phyloP scores from a whole-genome alignment of 2,113 vertebrate genomes.

The Phalacrocorax pelagicus region DNA sequence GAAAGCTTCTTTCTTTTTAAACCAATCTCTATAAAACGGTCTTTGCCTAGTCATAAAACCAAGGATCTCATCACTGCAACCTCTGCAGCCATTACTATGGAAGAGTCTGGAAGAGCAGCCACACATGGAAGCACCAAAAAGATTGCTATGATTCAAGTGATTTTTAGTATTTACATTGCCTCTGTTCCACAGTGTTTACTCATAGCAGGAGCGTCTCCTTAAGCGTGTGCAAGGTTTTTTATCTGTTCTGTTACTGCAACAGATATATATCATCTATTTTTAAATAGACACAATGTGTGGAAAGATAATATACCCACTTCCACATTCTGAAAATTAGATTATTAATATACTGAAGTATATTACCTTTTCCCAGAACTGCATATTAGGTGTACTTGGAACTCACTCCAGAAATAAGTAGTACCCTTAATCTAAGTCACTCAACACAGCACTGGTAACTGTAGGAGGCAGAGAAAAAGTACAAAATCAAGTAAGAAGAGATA shows the following conservation, averaged over 20 bases:
- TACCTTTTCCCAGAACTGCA: neutral
- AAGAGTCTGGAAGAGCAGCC: neutral
- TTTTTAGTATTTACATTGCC: neutral
- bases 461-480: neutral
- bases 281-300: neutral
- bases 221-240: neutral
- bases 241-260: neutral
- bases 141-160: neutral
- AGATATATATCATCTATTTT: neutral
- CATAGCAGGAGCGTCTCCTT: neutral
- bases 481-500: neutral
- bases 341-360: neutral
- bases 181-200: neutral
- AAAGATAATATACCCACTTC: neutral
- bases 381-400: neutral
- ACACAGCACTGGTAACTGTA: neutral
- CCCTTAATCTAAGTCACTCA: neutral
- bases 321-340: neutral
- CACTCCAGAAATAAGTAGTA: neutral
- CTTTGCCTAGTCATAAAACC: neutral
- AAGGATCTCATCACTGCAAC: neutral
- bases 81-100: neutral
- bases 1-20: neutral
- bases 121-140: neutral
- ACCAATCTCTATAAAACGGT: rapidly evolving